A percentile compares a stretch with the other conserved stretches of the same genome.
phyloP scores from a whole-genome alignment of 2,797 vertebrate species.

The Hydrocynus forskahlii region DNA sequence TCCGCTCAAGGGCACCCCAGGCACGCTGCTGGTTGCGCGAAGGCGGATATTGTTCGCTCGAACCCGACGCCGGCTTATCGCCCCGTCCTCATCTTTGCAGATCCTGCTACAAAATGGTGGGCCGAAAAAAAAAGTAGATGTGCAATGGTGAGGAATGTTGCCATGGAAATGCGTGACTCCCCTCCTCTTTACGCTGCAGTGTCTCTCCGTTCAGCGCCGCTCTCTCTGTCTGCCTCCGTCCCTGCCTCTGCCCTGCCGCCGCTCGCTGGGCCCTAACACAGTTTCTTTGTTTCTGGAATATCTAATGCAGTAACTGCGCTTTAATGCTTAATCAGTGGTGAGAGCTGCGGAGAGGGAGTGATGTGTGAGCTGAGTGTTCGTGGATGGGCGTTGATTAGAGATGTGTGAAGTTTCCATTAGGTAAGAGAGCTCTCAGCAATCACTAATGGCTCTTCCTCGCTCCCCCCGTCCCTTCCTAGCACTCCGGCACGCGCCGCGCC shows the following conservation, averaged over 20 bases:
- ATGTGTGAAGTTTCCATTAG: constrained; percentile 53
- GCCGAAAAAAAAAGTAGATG: constrained; percentile 17
- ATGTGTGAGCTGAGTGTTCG: constrained; percentile 48
- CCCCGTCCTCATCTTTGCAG: constrained; percentile 41
- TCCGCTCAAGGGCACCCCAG: constrained; percentile 54
- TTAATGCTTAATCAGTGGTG: constrained; percentile 55
- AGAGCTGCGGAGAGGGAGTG: constrained; percentile 32
- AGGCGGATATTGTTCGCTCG: constrained; percentile 47
- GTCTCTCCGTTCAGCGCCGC: constrained; percentile 25
- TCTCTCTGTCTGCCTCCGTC: constrained; percentile 26
- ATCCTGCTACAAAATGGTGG: constrained; percentile 61
- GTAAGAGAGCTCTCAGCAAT: constrained; percentile 54
- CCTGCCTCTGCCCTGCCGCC: constrained; percentile 39
- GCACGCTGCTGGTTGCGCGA: constrained; percentile 32
- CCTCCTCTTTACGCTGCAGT: constrained; percentile 34
- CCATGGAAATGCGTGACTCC: constrained; percentile 60
- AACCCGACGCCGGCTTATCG: constrained; percentile 46
- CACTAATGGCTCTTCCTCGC: constrained; percentile 44
- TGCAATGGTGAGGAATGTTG: constrained; percentile 58
- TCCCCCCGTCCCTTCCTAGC: constrained; percentile 35
- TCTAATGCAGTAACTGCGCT: constrained; percentile 41
- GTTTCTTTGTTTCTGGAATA: constrained; percentile 40
- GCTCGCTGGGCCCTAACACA: constrained; percentile 32
- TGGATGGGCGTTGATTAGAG: constrained; percentile 53
- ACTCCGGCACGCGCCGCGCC: constrained; percentile 30